phyloP scores from a whole-genome alignment of 2,888 invertebrate species.

The Aporophyla nigra region DNA sequence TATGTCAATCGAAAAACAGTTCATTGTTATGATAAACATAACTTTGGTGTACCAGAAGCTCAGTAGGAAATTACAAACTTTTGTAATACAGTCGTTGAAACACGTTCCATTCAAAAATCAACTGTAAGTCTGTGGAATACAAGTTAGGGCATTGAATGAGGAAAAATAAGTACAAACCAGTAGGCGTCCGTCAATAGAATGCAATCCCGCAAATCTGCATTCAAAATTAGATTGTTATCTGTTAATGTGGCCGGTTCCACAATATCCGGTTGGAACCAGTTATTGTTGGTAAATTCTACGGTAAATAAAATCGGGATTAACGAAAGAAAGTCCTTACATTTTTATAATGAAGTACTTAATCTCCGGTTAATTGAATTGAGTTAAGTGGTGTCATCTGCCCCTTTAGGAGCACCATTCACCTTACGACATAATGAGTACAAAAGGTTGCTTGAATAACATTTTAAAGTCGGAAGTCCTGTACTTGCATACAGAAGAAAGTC shows the following conservation, averaged over 20 bases:
- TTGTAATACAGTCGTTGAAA: slow-evolving; percentile 32
- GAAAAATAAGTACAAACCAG: slow-evolving; percentile 61
- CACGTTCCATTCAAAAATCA: slow-evolving; percentile 15
- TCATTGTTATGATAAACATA: slow-evolving; percentile 23
- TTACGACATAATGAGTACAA: slow-evolving; percentile 56
- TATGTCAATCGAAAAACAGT: neutral
- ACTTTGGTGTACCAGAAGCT: slow-evolving; percentile 61
- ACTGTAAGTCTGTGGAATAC: neutral
- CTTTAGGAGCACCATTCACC: slow-evolving; percentile 62
- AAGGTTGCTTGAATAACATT: slow-evolving; percentile 51
- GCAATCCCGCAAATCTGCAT: slow-evolving; percentile 82
- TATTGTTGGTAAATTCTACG: slow-evolving; percentile 62
- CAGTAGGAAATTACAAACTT: slow-evolving; percentile 57
- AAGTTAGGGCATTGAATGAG: neutral
- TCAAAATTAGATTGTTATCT: slow-evolving; percentile 88
- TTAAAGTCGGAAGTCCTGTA: slow-evolving; percentile 59
- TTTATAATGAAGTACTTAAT: slow-evolving; percentile 67
- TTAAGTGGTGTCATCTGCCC: slow-evolving; percentile 71
- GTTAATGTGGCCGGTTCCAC: slow-evolving; percentile 78
- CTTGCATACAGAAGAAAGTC: slow-evolving; percentile 37
- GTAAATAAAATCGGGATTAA: slow-evolving; percentile 67
- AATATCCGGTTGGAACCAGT: slow-evolving; percentile 72
- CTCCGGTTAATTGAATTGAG: slow-evolving; percentile 68
- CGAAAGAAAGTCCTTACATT: slow-evolving; percentile 63
- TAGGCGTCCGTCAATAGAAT: slow-evolving; percentile 72